phyloP scores from a whole-genome alignment of 2,113 vertebrate species.

The Plecturocebus donacophilus region DNA sequence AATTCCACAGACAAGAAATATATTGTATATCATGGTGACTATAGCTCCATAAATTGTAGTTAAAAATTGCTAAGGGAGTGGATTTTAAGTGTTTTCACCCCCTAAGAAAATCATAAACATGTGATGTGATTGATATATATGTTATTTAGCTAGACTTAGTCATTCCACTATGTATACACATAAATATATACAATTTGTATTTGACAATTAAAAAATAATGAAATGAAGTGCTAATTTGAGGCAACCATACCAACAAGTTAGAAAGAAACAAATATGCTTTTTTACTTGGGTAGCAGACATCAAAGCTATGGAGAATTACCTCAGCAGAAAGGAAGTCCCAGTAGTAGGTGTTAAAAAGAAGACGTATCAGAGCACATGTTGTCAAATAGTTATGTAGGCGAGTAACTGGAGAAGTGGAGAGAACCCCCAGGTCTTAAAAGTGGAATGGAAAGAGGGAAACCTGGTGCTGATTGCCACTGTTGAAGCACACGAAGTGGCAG shows the following conservation, averaged over 20 bases:
- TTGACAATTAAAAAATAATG: background rate
- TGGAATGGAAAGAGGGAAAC: background rate
- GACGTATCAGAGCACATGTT: background rate
- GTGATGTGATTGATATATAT: background rate
- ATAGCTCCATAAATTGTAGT: background rate
- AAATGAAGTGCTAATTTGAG: background rate
- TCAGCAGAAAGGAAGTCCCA: slow-evolving; percentile 43
- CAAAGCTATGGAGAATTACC: background rate
- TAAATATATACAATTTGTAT: background rate
- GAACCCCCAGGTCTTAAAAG: background rate
- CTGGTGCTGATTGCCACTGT: background rate
- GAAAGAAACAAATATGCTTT: background rate
- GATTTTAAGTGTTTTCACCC: background rate
- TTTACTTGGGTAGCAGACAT: background rate
- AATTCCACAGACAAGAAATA: background rate
- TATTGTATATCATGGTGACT: background rate
- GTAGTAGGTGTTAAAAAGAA: slow-evolving; percentile 21
- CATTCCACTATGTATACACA: background rate
- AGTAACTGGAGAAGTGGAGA: slow-evolving; percentile 3
- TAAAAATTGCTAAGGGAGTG: background rate
- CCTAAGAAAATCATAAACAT: background rate
- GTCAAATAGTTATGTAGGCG: slow-evolving; percentile 6
- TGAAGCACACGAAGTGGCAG: background rate
- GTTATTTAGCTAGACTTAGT: background rate
- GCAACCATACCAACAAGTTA: background rate